These are phyloP conservation scores for Lophius americanus DNA, from an alignment of 2,797 vertebrate species.

Conservation along the genomic window DNA sequence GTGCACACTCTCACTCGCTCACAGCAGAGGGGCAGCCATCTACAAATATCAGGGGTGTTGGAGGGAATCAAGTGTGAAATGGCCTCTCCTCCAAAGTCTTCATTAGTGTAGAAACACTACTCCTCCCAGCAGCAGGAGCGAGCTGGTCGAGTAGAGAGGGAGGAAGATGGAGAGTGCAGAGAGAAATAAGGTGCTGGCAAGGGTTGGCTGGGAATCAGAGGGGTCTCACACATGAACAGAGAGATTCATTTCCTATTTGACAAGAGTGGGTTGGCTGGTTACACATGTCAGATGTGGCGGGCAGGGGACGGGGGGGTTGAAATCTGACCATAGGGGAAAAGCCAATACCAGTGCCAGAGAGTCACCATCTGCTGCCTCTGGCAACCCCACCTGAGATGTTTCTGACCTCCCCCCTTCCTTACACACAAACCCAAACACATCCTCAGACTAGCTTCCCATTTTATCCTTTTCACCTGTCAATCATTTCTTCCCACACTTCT, in stretches of 20 bases:
- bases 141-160: conserved; percentile 50
- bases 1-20: conserved; percentile 26
- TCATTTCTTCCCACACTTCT: conserved; percentile 17
- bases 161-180: conserved; percentile 40
- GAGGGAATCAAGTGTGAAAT: conserved; percentile 80
- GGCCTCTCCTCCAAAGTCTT: conserved; percentile 77
- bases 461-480: conserved; percentile 25
- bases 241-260: conserved; percentile 74
- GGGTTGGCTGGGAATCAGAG: conserved; percentile 44
- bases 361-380: conserved; percentile 46
- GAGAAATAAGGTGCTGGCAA: conserved; percentile 46
- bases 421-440: neutral
- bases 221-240: conserved; percentile 60
- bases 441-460: conserved; percentile 35
- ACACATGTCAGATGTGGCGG: conserved; percentile 70
- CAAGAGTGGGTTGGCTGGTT: conserved; percentile 72
- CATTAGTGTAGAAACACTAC: conserved; percentile 74
- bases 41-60: conserved; percentile 64
- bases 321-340: conserved; percentile 39
- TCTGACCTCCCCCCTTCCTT: conserved; percentile 29
- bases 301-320: conserved; percentile 11
- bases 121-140: conserved; percentile 46
- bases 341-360: conserved; percentile 42
- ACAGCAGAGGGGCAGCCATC: conserved; percentile 38
- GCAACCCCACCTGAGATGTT: conserved; percentile 31